These are phyloP conservation scores for Proales similis DNA, from an alignment of 1,140 invertebrate genomes.

Conservation along the genomic window DNA sequence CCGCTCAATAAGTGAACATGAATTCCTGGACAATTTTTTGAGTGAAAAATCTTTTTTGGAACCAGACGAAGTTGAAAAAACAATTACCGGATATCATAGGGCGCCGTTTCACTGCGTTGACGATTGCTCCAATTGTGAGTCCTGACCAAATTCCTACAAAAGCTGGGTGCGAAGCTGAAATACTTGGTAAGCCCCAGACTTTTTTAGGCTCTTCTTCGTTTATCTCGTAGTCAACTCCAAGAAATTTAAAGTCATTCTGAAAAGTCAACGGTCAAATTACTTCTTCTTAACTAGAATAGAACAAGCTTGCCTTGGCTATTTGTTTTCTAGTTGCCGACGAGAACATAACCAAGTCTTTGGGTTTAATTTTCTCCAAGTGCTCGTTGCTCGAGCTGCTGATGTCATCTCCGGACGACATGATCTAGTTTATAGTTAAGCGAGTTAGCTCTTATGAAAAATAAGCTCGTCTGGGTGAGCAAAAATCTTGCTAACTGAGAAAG, in stretches of 20 bases:
- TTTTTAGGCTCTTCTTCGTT: constrained; percentile 13
- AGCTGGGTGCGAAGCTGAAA: not conserved
- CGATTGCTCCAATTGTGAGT: not conserved
- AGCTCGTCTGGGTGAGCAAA: no score
- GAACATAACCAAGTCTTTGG: constrained; percentile 37
- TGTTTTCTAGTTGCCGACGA: constrained; percentile 15
- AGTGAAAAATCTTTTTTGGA: not conserved
- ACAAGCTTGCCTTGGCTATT: no score
- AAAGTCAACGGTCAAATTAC: no score
- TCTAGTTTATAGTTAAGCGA: constrained; percentile 23
- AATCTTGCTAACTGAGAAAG: no score
- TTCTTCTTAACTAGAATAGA: no score
- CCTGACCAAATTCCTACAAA: constrained; percentile 6
- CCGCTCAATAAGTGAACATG: constrained; percentile 15
- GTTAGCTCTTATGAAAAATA: no score
- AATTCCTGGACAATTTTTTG: no score
- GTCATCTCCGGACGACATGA: not conserved
- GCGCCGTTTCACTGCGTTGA: constrained; percentile 13
- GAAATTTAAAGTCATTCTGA: constrained; percentile 29
- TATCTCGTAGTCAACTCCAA: constrained; percentile 23
- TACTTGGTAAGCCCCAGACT: constrained; percentile 20
- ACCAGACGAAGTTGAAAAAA: not conserved
- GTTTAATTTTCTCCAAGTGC: constrained; percentile 35
- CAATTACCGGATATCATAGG: constrained; percentile 23
- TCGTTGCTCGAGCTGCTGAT: not conserved